Conservation (phyloP, 2,888 invertebrate genomes). For the Xanthorhoe spadicearia region DNA sequence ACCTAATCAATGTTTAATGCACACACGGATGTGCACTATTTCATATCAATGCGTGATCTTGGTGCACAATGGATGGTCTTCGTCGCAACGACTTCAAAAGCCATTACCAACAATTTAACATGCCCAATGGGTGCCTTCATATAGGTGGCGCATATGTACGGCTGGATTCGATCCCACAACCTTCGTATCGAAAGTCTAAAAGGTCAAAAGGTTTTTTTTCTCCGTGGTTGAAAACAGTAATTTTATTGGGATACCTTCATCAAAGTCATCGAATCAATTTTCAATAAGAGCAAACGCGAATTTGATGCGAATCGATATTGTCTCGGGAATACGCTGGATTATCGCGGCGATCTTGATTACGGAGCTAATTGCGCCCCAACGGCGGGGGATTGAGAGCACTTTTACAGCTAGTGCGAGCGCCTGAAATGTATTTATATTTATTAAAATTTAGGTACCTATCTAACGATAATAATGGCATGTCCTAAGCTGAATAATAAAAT, state of each 20-base stretch:
- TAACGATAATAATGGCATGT: no score
- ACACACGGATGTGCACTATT: no score
- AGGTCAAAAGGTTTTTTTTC: not conserved
- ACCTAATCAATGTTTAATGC: no score
- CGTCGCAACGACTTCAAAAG: no score
- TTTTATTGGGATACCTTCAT: not conserved
- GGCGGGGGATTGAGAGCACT: conserved; percentile 38
- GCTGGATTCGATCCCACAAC: no score
- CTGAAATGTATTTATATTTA: not conserved
- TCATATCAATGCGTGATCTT: no score
- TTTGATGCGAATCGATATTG: conserved; percentile 38
- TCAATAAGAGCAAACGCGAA: conserved; percentile 34
- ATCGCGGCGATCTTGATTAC: conserved; percentile 67
- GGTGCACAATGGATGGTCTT: no score
- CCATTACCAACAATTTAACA: no score
- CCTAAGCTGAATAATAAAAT: no score
- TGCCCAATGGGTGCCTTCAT: no score
- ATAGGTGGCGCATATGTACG: no score
- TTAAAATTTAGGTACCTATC: not conserved
- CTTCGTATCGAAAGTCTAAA: no score
- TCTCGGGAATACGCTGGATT: conserved; percentile 60
- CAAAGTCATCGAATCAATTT: conserved; percentile 25
- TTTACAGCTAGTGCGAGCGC: conserved; percentile 32
- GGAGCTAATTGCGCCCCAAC: conserved; percentile 64
- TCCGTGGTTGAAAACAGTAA: not conserved